These are phyloP conservation scores for Neolamprologus ventralis DNA, from an alignment of 2,113 vertebrate species.

Conservation along the genomic window DNA sequence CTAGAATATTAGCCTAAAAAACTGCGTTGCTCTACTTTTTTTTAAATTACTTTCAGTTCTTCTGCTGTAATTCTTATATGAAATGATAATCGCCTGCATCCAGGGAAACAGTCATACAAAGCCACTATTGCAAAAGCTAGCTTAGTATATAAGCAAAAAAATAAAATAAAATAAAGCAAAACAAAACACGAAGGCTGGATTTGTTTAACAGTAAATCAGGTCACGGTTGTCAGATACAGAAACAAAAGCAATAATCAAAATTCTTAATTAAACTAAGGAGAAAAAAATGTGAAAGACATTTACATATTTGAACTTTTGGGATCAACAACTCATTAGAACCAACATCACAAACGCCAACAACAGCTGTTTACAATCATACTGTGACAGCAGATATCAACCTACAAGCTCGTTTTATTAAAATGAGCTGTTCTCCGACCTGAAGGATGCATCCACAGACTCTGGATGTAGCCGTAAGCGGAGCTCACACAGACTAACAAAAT, in stretches of 20 bases:
- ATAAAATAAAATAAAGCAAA: fast-evolving
- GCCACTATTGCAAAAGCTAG: neutral
- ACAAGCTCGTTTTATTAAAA: neutral
- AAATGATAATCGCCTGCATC: neutral
- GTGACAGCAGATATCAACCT: fast-evolving
- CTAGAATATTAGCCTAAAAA: neutral
- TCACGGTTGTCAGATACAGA: neutral
- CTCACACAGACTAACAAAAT: neutral
- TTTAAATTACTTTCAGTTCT: fast-evolving
- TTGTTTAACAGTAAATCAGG: neutral
- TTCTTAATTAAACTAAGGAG: neutral
- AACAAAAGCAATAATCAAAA: neutral
- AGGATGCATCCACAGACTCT: neutral
- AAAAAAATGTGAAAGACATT: neutral
- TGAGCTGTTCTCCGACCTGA: fast-evolving
- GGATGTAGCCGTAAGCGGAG: fast-evolving
- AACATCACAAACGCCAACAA: fast-evolving
- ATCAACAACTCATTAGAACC: neutral
- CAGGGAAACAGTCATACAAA: neutral
- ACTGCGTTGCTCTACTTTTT: fast-evolving
- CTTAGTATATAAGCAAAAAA: neutral
- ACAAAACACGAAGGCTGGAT: neutral
- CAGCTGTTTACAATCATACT: neutral
- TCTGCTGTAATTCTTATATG: neutral
- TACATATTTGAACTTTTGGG: neutral